A percentile compares a stretch with the other conserved stretches of the same genome.
Evolutionary conservation across 1,140 invertebrate genomes (phyloP).

Genomic region (Tribolium castaneum): DNA sequence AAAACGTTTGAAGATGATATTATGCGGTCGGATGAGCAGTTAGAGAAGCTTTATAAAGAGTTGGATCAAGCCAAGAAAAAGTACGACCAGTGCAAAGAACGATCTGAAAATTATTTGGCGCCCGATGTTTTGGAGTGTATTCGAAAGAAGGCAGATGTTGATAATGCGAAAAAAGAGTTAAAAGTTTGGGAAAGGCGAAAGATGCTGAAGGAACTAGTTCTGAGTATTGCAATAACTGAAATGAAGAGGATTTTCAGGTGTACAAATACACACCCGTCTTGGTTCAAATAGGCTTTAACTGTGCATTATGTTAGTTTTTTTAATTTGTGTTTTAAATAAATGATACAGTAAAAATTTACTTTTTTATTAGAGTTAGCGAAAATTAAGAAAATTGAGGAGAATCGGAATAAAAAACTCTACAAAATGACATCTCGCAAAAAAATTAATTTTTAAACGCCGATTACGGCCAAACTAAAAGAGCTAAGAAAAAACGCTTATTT

Average conservation of each 20-base stretch:
- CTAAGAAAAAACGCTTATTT: too few species aligned
- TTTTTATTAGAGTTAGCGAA: too few species aligned
- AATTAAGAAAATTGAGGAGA: too few species aligned
- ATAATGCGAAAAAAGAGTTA: not conserved
- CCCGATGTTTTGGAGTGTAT: not conserved
- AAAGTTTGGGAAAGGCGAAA: not conserved
- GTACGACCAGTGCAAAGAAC: not conserved
- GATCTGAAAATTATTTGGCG: not conserved
- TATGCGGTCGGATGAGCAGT: not conserved
- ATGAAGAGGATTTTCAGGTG: not conserved
- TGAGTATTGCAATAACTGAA: not conserved
- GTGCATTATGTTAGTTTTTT: not conserved
- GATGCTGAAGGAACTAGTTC: not conserved
- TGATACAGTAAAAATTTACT: not conserved
- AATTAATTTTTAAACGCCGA: too few species aligned
- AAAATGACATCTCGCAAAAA: too few species aligned
- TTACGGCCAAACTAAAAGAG: too few species aligned
- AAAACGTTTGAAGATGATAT: not conserved
- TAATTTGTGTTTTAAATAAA: not conserved
- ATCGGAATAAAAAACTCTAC: too few species aligned
- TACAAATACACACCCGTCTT: not conserved
- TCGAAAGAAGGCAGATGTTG: not conserved
- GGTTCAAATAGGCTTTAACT: not conserved
- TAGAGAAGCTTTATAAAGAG: not conserved
- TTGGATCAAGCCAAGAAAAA: not conserved